phyloP scores from a whole-genome alignment of 1,140 invertebrate species.

The Tetragonula clypearis region DNA sequence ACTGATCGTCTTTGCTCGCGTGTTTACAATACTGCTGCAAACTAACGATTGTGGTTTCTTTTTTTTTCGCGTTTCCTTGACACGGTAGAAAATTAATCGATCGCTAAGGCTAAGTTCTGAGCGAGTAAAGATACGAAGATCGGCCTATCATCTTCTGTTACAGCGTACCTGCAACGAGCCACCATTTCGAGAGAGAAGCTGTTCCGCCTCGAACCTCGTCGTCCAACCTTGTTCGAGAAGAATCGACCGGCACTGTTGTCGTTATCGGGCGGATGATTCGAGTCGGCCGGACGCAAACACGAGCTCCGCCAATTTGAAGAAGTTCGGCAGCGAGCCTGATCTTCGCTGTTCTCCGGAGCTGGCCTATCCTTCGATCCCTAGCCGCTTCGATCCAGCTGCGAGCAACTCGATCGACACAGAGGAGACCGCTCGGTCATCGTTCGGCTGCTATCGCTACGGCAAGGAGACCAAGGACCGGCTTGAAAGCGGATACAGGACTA shows the following conservation, averaged over 20 bases:
- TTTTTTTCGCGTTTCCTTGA: too few relatives aligned
- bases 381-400: constrained; percentile 49
- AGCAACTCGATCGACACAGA: constrained; percentile 14
- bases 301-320: constrained; percentile 62
- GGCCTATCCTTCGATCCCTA: constrained; percentile 10
- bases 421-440: constrained; percentile 48
- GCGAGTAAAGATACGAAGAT: neutral
- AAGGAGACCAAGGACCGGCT: constrained; percentile 65
- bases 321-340: constrained; percentile 89
- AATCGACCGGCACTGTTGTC: constrained; percentile 62
- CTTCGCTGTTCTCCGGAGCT: constrained; percentile 77
- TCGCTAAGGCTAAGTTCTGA: too few relatives aligned
- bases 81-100: too few relatives aligned
- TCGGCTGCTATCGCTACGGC: constrained; percentile 56
- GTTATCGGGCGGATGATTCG: constrained; percentile 64
- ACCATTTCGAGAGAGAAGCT: constrained; percentile 67
- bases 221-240: constrained; percentile 53
- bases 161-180: constrained; percentile 55
- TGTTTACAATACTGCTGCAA: too few relatives aligned
- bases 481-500: constrained; percentile 78
- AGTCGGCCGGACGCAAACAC: constrained; percentile 56
- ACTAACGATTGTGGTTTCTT: too few relatives aligned
- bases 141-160: neutral
- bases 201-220: constrained; percentile 68
- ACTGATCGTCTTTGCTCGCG: too few relatives aligned